phyloP scores from a whole-genome alignment of 2,797 vertebrate genomes.

The Bucorvus abyssinicus region DNA sequence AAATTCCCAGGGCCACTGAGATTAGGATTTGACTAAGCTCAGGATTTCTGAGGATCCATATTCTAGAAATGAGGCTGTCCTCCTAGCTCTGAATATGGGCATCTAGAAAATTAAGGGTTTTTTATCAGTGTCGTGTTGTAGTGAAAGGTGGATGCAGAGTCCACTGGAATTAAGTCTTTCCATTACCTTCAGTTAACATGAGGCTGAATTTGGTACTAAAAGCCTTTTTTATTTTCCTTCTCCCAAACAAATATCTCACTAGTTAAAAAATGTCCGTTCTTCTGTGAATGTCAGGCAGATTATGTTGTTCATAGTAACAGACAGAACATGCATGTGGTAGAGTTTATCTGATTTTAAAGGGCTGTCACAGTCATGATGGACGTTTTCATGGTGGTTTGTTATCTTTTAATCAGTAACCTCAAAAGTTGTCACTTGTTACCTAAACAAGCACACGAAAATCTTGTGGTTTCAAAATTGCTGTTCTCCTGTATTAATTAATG shows the following conservation, averaged over 20 bases:
- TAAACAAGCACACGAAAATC: neutral
- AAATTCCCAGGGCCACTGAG: neutral
- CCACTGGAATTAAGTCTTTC: neutral
- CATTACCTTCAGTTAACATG: neutral
- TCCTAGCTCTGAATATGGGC: neutral
- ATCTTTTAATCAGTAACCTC: neutral
- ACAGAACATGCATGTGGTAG: neutral
- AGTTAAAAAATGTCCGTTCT: neutral
- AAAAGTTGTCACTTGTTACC: neutral
- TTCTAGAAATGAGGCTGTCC: neutral
- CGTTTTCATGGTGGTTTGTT: neutral
- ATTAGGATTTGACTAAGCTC: neutral
- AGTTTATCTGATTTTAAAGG: neutral
- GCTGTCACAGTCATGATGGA: neutral
- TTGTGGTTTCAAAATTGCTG: neutral
- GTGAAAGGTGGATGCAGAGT: neutral
- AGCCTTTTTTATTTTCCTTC: neutral
- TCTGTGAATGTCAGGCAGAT: neutral
- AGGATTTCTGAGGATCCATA: neutral
- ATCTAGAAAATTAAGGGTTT: neutral
- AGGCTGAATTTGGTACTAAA: neutral
- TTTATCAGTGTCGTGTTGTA: neutral
- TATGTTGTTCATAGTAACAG: neutral
- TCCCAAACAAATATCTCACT: neutral
- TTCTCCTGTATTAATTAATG: neutral